Percentiles rank a stretch among this genome's conserved stretches.
These are phyloP conservation scores for Brevipalpus yothersi DNA, from an alignment of 1,140 invertebrate species.

Conservation along the genomic window DNA sequence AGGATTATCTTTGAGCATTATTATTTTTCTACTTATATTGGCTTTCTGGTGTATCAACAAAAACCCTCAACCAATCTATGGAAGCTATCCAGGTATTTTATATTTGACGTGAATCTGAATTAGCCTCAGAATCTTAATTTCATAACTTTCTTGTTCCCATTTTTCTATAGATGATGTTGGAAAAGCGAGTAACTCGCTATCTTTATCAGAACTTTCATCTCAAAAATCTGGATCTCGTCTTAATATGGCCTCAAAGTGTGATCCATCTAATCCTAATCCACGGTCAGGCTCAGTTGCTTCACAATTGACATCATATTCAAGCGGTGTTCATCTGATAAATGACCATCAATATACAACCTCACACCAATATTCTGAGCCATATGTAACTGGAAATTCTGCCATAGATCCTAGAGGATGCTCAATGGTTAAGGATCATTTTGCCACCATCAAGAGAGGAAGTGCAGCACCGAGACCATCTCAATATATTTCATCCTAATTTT, in stretches of 20 bases:
- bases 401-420: background rate
- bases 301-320: background rate
- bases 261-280: background rate
- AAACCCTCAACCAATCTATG: background rate
- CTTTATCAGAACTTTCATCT: background rate
- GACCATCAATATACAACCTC: background rate
- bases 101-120: background rate
- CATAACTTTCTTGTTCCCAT: background rate
- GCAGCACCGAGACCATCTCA: background rate
- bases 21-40: background rate
- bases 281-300: background rate
- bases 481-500: background rate
- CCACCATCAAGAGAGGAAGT: background rate
- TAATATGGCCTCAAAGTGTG: background rate
- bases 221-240: background rate
- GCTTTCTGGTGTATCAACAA: background rate
- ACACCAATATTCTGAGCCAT: background rate
- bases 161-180: background rate
- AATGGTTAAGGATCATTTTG: slow-evolving; percentile 1
- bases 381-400: background rate
- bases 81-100: background rate
- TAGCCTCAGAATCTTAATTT: background rate
- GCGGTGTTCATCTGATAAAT: background rate
- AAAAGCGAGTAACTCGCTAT: slow-evolving; percentile 1
- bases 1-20: background rate